A percentile compares a stretch with the other conserved stretches of the same genome.
These are phyloP conservation scores for Molanna angustata DNA, from an alignment of 2,888 invertebrate species.

Conservation along the genomic window DNA sequence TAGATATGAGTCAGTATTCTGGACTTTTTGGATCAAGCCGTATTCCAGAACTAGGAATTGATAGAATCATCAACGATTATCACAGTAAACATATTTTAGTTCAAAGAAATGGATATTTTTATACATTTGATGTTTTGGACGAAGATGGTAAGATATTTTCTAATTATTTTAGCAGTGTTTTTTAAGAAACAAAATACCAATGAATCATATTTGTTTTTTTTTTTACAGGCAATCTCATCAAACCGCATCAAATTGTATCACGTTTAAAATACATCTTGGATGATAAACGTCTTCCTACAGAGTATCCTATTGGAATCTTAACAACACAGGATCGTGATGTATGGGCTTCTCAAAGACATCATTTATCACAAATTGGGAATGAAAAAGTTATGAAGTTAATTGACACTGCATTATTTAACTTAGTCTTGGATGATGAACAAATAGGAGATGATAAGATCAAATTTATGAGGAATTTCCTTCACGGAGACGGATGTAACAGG, in stretches of 20 bases:
- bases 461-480: conserved; percentile 69
- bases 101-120: conserved; percentile 84
- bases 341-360: conserved; percentile 76
- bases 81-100: conserved; percentile 79
- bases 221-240: conserved; percentile 63
- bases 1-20: conserved; percentile 96
- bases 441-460: conserved; percentile 59
- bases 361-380: conserved; percentile 65
- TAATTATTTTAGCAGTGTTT: background rate
- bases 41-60: conserved; percentile 79
- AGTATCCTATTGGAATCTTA: conserved; percentile 75
- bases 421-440: conserved; percentile 75
- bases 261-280: conserved; percentile 72
- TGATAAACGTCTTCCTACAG: conserved; percentile 54
- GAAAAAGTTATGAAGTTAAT: conserved; percentile 63
- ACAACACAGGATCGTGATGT: conserved; percentile 80
- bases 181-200: background rate
- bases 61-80: conserved; percentile 66
- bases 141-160: conserved; percentile 55
- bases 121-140: conserved; percentile 83
- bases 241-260: conserved; percentile 69
- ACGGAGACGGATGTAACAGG: conserved; percentile 78
- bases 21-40: conserved; percentile 88
- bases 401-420: conserved; percentile 83
- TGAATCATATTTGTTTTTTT: background rate